phyloP scores from a whole-genome alignment of 2,888 invertebrate genomes.

The Mactromeris polynyma region DNA sequence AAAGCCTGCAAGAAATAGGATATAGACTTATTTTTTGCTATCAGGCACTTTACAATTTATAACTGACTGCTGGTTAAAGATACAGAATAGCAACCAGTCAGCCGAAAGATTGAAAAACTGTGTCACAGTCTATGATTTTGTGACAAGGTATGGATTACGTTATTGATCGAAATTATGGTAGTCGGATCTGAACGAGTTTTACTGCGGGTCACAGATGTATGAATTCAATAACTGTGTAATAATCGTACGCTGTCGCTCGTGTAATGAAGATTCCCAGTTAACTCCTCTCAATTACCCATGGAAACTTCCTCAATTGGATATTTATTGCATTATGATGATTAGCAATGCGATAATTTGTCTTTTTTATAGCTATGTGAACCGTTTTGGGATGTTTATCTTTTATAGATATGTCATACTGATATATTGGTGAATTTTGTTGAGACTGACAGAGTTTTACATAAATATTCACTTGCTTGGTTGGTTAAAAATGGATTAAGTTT shows the following conservation, averaged over 20 bases:
- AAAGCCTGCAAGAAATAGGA: constrained; percentile 10
- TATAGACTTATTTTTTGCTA: constrained; percentile 8
- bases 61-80: background rate
- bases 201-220: constrained; percentile 32
- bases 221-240: constrained; percentile 14
- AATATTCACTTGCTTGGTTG: too few species aligned
- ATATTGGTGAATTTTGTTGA: background rate
- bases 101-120: constrained; percentile 4
- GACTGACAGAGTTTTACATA: background rate
- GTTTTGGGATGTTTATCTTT: background rate
- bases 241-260: background rate
- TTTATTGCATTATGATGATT: background rate
- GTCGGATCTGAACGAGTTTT: constrained; percentile 4
- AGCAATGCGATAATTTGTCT: background rate
- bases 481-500: too few species aligned
- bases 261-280: background rate
- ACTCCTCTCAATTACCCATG: background rate
- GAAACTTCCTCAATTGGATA: background rate
- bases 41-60: background rate
- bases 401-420: background rate
- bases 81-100: constrained; percentile 15
- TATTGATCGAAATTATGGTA: constrained; percentile 41
- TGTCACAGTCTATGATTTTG: constrained; percentile 30
- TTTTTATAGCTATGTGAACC: background rate
- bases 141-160: constrained; percentile 31